A percentile compares a stretch with the other conserved stretches of the same genome.
These are phyloP conservation scores for Syrphus vitripennis DNA, from an alignment of 2,888 invertebrate species.

Conservation along the genomic window DNA sequence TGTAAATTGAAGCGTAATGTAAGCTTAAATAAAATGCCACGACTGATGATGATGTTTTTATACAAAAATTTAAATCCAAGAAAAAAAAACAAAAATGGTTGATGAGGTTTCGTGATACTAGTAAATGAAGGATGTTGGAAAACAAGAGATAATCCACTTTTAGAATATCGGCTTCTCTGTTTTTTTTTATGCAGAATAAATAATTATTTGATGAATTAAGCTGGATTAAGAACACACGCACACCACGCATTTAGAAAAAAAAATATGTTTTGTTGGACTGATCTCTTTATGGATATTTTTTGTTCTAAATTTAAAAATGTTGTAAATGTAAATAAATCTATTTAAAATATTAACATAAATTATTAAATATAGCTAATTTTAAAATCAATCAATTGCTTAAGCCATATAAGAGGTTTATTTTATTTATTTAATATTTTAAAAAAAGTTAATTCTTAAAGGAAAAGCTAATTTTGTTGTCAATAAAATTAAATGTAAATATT, in stretches of 20 bases:
- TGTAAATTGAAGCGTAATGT: background rate
- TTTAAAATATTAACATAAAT: too few species aligned
- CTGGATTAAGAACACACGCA: constrained; percentile 47
- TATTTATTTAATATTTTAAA: too few species aligned
- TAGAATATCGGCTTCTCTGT: background rate
- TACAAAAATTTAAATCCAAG: constrained; percentile 41
- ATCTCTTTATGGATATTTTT: too few species aligned
- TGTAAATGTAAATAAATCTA: too few species aligned
- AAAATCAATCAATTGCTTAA: too few species aligned
- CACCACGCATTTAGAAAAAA: constrained; percentile 26
- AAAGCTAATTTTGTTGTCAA: too few species aligned
- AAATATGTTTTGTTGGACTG: constrained; percentile 9
- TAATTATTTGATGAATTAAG: constrained; percentile 29
- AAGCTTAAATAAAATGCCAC: constrained; percentile 18
- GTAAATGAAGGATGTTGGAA: background rate
- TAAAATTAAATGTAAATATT: too few species aligned
- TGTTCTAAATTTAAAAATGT: too few species aligned
- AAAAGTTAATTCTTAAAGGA: too few species aligned
- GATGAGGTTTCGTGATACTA: constrained; percentile 16
- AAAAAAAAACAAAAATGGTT: constrained; percentile 14
- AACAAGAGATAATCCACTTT: constrained; percentile 32
- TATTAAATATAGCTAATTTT: too few species aligned
- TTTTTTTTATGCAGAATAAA: constrained; percentile 13
- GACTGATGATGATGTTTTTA: constrained; percentile 3
- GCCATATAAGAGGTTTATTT: too few species aligned